Evolutionary conservation across 1,140 invertebrate species (phyloP), one percentile per base, ranked within the genome.

Genomic region (Drosophila tsacasi): DNA sequence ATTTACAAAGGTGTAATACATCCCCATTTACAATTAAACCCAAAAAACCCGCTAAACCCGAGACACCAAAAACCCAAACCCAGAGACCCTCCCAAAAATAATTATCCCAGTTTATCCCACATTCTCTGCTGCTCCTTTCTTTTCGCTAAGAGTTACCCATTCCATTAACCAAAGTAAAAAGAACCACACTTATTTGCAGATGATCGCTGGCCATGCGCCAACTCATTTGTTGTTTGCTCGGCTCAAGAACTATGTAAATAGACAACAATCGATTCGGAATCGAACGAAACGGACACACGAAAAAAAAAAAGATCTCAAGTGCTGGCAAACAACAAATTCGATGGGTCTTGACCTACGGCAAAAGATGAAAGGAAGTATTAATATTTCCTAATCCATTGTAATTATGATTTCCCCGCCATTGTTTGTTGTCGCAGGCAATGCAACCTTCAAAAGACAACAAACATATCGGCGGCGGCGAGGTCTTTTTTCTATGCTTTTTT

Each of bases 361-460:
- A 61, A 57, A 91, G 63, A 86, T 90, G 79, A 90, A 90, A 91
- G 52, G 25, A 79, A 57, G 71, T 85, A 86, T 85, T 90, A 90
- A 90, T 90, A 90, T 77, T 90, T 85, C 54, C 61, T 90, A 90
- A 90, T 86, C 85, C 85, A 82, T 90, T 90, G 85, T 91, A 90
- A 90, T 91, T 90, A 90, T 91, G 82, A 90, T 85, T 57, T 85
- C 76, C 72, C 54, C 37, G 27, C 58, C 63, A 75, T 83, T 89
- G 81, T 89, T 75, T 87, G 84, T 89, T 87, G 84, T 89, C 83
- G 85, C 83, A 64, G 61, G 57, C 64, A 83, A 74, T 61, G 71
- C 65, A 81, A 81, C 72, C 83, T 87, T 83, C 83, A 59, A 52
- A 65, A 77, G 44, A 72, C 66, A 73, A 50, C 52, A 59, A 44